These are phyloP conservation scores for Sebastes oblongus DNA, from an alignment of 2,797 vertebrate species.

Conservation along the genomic window DNA sequence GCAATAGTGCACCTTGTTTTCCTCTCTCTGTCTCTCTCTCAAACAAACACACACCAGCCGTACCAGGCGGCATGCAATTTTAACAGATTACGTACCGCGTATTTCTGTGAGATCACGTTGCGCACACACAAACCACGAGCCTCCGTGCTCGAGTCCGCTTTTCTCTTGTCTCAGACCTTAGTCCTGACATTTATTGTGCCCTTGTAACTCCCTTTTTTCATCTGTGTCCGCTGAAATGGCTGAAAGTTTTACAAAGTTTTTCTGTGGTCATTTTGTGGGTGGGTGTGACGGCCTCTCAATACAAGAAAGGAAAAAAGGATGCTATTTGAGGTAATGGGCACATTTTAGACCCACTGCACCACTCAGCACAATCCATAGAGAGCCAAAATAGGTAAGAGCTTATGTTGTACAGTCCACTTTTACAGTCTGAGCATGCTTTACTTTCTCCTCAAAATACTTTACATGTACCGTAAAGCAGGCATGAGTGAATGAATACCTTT, in stretches of 20 bases:
- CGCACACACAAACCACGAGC: too few species aligned
- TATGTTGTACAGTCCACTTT: background rate
- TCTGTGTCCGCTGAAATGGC: background rate
- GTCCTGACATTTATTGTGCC: too few species aligned
- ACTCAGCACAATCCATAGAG: background rate
- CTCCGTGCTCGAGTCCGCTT: too few species aligned
- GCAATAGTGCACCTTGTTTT: too few species aligned
- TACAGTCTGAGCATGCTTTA: background rate
- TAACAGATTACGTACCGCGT: too few species aligned
- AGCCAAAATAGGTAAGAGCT: background rate
- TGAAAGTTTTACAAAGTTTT: background rate
- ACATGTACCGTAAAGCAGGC: background rate
- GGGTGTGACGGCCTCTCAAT: background rate
- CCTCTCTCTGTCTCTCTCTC: too few species aligned
- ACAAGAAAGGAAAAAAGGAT: background rate
- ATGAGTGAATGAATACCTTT: background rate
- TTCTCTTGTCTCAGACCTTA: background rate
- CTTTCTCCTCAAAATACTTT: background rate
- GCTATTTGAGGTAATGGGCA: background rate
- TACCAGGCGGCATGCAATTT: too few species aligned
- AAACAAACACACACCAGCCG: too few species aligned
- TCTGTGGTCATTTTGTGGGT: background rate
- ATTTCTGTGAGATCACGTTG: too few species aligned
- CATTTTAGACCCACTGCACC: constrained; percentile 8
- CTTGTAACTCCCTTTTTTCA: background rate